phyloP scores from a whole-genome alignment of 2,113 vertebrate genomes.

The Azemiops feae region DNA sequence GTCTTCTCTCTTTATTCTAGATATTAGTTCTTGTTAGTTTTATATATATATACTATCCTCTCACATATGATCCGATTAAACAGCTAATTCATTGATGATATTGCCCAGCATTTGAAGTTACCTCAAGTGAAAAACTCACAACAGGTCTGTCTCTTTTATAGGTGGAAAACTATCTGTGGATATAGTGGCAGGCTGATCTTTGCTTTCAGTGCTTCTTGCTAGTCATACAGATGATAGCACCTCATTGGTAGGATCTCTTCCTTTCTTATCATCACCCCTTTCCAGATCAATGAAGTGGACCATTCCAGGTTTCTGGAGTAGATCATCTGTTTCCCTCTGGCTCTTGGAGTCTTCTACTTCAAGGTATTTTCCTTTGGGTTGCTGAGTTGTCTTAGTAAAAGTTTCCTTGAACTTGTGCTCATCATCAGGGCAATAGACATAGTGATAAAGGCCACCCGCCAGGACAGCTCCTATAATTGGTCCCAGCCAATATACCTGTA shows the following conservation, averaged over 20 bases:
- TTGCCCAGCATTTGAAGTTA: constrained; percentile 16
- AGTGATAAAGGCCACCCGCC: constrained; percentile 86
- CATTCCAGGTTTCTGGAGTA: constrained; percentile 76
- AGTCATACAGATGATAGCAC: constrained; percentile 92
- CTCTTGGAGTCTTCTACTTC: constrained; percentile 81
- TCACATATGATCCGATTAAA: constrained; percentile 23
- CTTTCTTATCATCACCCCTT: constrained; percentile 79
- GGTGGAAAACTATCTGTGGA: constrained; percentile 68
- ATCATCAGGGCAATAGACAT: constrained; percentile 85
- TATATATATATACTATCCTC: neutral
- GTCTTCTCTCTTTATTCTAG: neutral
- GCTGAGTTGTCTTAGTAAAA: constrained; percentile 77
- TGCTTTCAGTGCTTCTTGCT: constrained; percentile 81
- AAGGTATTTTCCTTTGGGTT: constrained; percentile 79
- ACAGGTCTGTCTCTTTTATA: constrained; percentile 81
- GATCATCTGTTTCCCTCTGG: constrained; percentile 75
- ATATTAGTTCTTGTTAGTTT: neutral
- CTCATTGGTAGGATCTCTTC: constrained; percentile 78
- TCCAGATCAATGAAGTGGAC: constrained; percentile 77
- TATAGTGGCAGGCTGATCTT: constrained; percentile 72
- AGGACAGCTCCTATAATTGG: constrained; percentile 85
- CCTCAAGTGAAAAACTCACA: constrained; percentile 58
- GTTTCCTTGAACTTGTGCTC: constrained; percentile 79
- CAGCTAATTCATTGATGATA: constrained; percentile 2
- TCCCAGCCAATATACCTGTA: constrained; percentile 91